Conservation (phyloP, 2,888 invertebrate species). For the Dicranocentrus wangi region DNA sequence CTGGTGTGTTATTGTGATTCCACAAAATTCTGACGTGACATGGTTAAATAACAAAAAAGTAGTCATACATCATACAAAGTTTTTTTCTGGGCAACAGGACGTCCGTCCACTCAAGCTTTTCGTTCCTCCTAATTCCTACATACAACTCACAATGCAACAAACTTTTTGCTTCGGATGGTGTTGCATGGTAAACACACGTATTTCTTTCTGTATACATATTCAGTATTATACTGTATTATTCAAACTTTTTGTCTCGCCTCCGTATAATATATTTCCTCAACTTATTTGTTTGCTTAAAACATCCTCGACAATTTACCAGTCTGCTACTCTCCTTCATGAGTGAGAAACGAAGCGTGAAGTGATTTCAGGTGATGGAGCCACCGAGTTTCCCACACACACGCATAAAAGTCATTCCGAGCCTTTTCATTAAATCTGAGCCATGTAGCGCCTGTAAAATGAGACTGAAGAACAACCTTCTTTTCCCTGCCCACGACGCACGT, state of each 20-base stretch:
- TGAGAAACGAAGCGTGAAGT: conserved; percentile 59
- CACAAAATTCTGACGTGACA: conserved; percentile 49
- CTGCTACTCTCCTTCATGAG: conserved; percentile 24
- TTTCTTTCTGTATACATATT: no score
- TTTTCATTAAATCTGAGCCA: conserved; percentile 51
- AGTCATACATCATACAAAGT: conserved; percentile 48
- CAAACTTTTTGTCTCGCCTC: neutral
- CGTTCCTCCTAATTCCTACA: conserved; percentile 43
- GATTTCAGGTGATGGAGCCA: conserved; percentile 63
- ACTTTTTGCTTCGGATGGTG: neutral
- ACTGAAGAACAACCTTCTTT: neutral
- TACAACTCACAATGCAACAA: neutral
- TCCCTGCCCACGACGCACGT: conserved; percentile 9
- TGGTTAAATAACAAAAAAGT: conserved; percentile 44
- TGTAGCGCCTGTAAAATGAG: neutral
- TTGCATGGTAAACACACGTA: neutral
- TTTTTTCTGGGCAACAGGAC: conserved; percentile 43
- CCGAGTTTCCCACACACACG: conserved; percentile 62
- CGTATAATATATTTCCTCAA: neutral
- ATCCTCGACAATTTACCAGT: conserved; percentile 23
- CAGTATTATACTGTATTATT: neutral
- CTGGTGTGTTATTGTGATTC: neutral
- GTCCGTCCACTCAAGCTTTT: conserved; percentile 44
- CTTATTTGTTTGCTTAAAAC: conserved; percentile 26
- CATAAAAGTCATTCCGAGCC: conserved; percentile 58